These are phyloP conservation scores for Acipenser ruthenus DNA, from an alignment of 2,797 vertebrate species.

Conservation along the genomic window DNA sequence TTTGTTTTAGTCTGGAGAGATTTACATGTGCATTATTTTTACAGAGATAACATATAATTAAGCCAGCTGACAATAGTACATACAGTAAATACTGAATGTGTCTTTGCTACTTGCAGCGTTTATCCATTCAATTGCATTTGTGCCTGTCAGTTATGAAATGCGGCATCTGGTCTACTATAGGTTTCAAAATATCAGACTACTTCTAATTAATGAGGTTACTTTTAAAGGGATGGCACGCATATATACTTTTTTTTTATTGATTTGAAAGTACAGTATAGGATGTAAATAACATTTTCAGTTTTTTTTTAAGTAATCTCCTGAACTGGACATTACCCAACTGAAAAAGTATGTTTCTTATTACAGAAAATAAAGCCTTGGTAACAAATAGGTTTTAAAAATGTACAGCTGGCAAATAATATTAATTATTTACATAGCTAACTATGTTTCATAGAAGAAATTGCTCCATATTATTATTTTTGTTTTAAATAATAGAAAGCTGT, in stretches of 20 bases:
- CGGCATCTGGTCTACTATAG: too few species aligned
- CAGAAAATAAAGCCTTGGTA: conserved; percentile 42
- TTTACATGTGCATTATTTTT: too few species aligned
- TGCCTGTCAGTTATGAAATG: too few species aligned
- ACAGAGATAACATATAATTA: too few species aligned
- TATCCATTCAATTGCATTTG: too few species aligned
- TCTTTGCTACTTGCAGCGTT: too few species aligned
- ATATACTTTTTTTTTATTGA: conserved; percentile 1
- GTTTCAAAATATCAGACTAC: background rate
- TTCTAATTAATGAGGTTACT: conserved; percentile 2
- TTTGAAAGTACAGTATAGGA: conserved; percentile 6
- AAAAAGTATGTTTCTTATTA: conserved; percentile 35
- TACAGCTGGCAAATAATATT: conserved; percentile 65
- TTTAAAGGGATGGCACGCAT: conserved; percentile 1
- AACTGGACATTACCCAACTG: conserved; percentile 39
- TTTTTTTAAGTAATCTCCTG: conserved; percentile 31
- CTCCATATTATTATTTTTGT: background rate
- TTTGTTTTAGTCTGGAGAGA: too few species aligned
- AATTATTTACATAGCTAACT: conserved; percentile 46
- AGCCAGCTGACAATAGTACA: too few species aligned
- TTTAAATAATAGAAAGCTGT: conserved; percentile 27
- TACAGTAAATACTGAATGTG: too few species aligned
- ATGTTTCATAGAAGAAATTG: background rate
- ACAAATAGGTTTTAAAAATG: conserved; percentile 61
- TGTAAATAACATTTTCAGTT: background rate